phyloP scores from a whole-genome alignment of 2,888 invertebrate species.

The Pilophorus perplexus region DNA sequence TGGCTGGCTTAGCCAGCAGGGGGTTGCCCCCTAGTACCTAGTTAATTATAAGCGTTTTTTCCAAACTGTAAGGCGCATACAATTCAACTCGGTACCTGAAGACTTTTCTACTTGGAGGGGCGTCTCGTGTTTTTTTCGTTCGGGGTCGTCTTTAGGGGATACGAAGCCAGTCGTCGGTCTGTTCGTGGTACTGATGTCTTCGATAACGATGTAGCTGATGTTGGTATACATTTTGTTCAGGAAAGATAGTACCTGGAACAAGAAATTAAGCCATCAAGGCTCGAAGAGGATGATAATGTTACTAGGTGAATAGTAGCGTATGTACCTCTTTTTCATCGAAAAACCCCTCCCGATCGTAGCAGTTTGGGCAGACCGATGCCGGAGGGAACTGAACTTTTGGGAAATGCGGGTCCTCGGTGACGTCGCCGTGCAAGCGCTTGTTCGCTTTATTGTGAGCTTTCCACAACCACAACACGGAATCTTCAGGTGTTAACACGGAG shows the following conservation, averaged over 20 bases:
- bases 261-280: too few relatives aligned
- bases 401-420: conserved; percentile 83
- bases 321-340: conserved; percentile 66
- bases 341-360: conserved; percentile 57
- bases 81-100: too few relatives aligned
- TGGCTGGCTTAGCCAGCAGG: too few relatives aligned
- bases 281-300: too few relatives aligned
- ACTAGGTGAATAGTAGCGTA: too few relatives aligned
- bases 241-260: conserved; percentile 64
- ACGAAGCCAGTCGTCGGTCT: too few relatives aligned
- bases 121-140: too few relatives aligned
- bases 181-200: conserved; percentile 15
- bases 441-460: conserved; percentile 91
- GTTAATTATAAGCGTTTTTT: too few relatives aligned
- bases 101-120: too few relatives aligned
- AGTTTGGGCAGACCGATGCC: conserved; percentile 64
- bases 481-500: conserved; percentile 59
- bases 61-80: too few relatives aligned
- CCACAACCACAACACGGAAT: conserved; percentile 91
- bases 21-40: too few relatives aligned
- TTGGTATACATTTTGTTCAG: conserved; percentile 59
- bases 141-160: too few relatives aligned
- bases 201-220: conserved; percentile 47
- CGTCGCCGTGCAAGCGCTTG: conserved; percentile 76
- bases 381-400: conserved; percentile 89